phyloP scores from a whole-genome alignment of 2,797 vertebrate genomes.

The Babyrousa celebensis region DNA sequence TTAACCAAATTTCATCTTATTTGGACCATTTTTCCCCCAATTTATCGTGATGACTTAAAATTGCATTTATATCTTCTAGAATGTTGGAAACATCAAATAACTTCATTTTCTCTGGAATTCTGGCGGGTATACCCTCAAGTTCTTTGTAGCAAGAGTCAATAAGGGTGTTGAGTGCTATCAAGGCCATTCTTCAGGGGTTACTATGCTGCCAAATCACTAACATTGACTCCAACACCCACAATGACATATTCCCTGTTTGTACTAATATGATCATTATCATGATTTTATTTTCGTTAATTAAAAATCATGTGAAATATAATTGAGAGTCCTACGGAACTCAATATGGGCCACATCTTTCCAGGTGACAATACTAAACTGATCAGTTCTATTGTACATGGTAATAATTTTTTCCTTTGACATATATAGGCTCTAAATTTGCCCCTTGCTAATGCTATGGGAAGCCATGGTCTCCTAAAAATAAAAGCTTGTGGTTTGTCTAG shows the following conservation, averaged over 20 bases:
- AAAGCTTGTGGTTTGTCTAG: constrained; percentile 7
- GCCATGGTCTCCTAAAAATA: background rate
- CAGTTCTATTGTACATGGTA: background rate
- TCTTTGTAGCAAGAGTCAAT: background rate
- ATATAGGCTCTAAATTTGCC: constrained; percentile 3
- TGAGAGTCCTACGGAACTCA: background rate
- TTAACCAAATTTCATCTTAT: background rate
- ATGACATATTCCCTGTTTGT: background rate
- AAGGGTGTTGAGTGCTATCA: background rate
- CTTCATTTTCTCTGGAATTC: background rate
- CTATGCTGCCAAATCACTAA: background rate
- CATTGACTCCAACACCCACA: background rate
- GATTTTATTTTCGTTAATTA: constrained; percentile 15
- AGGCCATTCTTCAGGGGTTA: background rate
- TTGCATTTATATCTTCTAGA: background rate
- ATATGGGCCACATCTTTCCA: background rate
- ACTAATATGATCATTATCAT: background rate
- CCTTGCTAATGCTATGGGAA: constrained; percentile 14
- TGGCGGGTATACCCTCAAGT: background rate
- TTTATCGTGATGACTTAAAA: constrained; percentile 24
- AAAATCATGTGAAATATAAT: background rate
- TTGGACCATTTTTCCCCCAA: background rate
- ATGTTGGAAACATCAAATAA: background rate
- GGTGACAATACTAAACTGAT: background rate
- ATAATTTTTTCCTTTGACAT: constrained; percentile 35